Conservation (phyloP, 2,797 vertebrate species). For the Clarias pachynema region DNA sequence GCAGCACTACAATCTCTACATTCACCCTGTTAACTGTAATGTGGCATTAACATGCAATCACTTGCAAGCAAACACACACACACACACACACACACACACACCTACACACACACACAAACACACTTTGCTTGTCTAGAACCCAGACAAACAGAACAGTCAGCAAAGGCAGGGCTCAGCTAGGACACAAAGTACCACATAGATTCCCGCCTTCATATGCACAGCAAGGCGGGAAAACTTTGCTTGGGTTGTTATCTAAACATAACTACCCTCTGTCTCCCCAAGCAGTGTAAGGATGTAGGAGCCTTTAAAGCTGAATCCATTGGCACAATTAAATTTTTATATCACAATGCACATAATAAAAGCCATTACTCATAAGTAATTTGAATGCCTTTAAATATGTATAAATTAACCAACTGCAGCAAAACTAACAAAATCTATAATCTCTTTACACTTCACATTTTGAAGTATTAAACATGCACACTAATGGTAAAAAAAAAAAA, state of each 20-base stretch:
- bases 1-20: conserved; percentile 37
- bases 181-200: background rate
- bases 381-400: background rate
- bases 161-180: background rate
- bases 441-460: background rate
- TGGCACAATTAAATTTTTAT: background rate
- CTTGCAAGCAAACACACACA: background rate
- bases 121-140: conserved; percentile 5
- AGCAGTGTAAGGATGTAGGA: conserved; percentile 12
- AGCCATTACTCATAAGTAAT: too few relatives aligned
- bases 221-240: conserved; percentile 2
- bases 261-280: background rate
- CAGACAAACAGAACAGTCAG: conserved; percentile 20
- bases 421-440: too few relatives aligned
- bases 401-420: background rate
- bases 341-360: background rate
- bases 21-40: conserved; percentile 43
- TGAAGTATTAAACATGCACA: background rate
- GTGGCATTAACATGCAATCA: conserved; percentile 51
- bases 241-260: background rate
- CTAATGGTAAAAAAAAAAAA: background rate
- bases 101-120: background rate
- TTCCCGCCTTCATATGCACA: background rate
- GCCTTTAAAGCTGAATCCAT: background rate
- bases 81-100: background rate